These are phyloP conservation scores for Rhadina sibilatrix DNA, from an alignment of 2,113 vertebrate genomes.

Conservation along the genomic window DNA sequence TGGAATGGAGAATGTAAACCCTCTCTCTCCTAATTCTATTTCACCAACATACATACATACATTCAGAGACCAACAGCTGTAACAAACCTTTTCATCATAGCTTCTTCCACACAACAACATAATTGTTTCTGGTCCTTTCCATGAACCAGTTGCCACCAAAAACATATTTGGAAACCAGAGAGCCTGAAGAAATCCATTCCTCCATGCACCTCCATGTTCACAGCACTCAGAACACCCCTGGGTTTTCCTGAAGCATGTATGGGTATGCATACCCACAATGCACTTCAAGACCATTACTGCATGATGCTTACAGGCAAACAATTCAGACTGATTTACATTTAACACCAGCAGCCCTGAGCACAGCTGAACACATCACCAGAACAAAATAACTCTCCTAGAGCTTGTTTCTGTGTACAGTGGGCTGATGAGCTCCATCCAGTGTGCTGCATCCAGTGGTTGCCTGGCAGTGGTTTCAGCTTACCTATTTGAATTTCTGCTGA, in stretches of 20 bases:
- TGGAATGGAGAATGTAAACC: no score
- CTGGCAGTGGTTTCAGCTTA: background rate
- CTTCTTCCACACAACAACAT: background rate
- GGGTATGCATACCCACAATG: no score
- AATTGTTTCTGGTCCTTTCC: background rate
- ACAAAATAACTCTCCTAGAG: fast-evolving
- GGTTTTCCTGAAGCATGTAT: no score
- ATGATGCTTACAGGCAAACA: no score
- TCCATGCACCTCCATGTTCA: fast-evolving
- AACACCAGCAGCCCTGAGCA: background rate
- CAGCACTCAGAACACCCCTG: fast-evolving
- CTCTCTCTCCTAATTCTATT: no score
- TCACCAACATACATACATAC: background rate
- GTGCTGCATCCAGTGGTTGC: background rate
- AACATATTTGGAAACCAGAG: fast-evolving
- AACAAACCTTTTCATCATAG: background rate
- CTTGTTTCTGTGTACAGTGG: fast-evolving
- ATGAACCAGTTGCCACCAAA: background rate
- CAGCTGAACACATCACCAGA: background rate
- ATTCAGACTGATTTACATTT: no score
- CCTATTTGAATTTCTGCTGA: background rate
- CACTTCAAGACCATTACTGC: no score
- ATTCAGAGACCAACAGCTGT: background rate
- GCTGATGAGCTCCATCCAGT: background rate
- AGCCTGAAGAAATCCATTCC: background rate